Evolutionary conservation across 2,888 invertebrate genomes (phyloP).

Genomic region (Drosophila quinaria): DNA sequence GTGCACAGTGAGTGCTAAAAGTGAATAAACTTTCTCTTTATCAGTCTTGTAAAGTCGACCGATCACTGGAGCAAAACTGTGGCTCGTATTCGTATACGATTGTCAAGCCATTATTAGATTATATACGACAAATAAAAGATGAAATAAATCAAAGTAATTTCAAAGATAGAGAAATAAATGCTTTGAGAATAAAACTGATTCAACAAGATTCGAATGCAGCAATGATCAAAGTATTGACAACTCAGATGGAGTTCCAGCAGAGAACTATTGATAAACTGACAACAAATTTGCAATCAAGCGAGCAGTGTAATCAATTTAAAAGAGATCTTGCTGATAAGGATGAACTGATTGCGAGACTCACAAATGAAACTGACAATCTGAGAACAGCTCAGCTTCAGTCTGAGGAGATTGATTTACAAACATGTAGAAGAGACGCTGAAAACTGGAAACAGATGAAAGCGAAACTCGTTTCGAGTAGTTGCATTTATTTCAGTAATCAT

Average conservation of each 20-base stretch:
- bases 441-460: not conserved
- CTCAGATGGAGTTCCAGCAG: slow-evolving; percentile 1
- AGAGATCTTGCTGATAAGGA: not conserved
- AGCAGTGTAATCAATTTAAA: not conserved
- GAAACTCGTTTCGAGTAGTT: not conserved
- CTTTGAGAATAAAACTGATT: not conserved
- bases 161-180: not conserved
- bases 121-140: not conserved
- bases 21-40: not conserved
- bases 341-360: not conserved
- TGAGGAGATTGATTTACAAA: not conserved
- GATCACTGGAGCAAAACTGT: not conserved
- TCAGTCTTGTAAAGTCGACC: not conserved
- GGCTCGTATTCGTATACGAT: not conserved
- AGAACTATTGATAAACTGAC: slow-evolving; percentile 1
- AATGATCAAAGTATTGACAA: not conserved
- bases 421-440: not conserved
- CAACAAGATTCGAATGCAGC: not conserved
- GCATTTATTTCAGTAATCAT: not conserved
- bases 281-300: not conserved
- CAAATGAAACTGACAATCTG: not conserved
- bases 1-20: not conserved
- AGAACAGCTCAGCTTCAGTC: not conserved
- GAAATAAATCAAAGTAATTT: not conserved
- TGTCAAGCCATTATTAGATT: not conserved